phyloP scores from a whole-genome alignment of 2,797 vertebrate genomes.

The Strix occidentalis region DNA sequence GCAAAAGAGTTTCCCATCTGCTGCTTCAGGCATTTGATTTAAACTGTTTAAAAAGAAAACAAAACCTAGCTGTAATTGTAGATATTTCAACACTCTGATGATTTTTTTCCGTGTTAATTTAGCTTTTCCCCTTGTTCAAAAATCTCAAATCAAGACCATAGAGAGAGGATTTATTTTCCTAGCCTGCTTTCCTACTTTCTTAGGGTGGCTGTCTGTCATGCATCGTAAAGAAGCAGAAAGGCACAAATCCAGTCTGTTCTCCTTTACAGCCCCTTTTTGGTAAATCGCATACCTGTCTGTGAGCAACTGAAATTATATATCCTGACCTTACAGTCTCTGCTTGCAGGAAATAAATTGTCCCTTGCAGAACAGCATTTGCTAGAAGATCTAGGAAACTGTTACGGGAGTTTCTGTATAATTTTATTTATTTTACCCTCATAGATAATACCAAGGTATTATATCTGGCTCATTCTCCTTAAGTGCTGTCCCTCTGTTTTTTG shows the following conservation, averaged over 20 bases:
- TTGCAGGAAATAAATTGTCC: not conserved
- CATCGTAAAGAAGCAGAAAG: not conserved
- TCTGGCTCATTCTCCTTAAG: not conserved
- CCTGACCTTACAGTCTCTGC: not conserved
- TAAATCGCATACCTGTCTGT: not conserved
- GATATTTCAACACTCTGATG: conserved; percentile 28
- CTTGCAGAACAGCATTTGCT: not conserved
- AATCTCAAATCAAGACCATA: not conserved
- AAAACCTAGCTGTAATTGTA: conserved; percentile 22
- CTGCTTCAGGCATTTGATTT: conserved; percentile 13
- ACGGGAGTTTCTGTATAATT: rapidly evolving
- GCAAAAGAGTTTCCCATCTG: not conserved
- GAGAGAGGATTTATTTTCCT: not conserved
- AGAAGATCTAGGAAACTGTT: not conserved
- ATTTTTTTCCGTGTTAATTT: conserved; percentile 35
- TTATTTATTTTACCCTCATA: not conserved
- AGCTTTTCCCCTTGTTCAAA: not conserved
- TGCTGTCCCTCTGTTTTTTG: not conserved
- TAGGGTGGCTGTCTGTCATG: not conserved
- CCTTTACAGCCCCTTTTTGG: not conserved
- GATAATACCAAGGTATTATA: not conserved
- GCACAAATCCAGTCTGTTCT: not conserved
- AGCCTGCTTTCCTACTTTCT: not conserved
- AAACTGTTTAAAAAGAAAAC: conserved; percentile 49
- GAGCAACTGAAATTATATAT: not conserved